Evolutionary conservation across 2,113 vertebrate species (phyloP).

Genomic region (Paramormyrops kingsleyae): DNA sequence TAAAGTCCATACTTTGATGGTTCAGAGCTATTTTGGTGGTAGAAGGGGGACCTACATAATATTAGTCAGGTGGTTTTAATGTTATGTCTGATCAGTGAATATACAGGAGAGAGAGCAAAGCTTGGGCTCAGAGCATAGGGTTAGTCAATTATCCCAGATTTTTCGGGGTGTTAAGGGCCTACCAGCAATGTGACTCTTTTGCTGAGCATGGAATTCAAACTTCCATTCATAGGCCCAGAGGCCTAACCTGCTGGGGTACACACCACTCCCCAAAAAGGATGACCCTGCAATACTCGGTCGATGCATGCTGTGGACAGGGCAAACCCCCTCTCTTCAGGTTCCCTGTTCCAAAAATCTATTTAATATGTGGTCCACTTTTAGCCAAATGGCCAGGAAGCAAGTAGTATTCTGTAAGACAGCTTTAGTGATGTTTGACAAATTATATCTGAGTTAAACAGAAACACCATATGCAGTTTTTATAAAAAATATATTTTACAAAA

Average conservation of each 20-base stretch:
- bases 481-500: slow-evolving; percentile 99
- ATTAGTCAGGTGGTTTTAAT: not conserved
- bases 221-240: not conserved
- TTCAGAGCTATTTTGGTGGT: too few species aligned
- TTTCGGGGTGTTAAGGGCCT: not conserved
- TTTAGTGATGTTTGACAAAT: not conserved
- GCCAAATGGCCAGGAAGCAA: not conserved
- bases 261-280: not conserved
- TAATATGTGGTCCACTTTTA: not conserved
- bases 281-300: not conserved
- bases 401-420: not conserved
- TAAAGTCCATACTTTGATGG: not conserved
- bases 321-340: not conserved
- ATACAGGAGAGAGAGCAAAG: not conserved
- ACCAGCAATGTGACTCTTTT: not conserved
- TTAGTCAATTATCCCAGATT: not conserved
- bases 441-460: not conserved
- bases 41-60: too few species aligned
- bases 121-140: not conserved
- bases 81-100: not conserved
- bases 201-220: not conserved
- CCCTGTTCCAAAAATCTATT: not conserved
- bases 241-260: not conserved
- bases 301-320: not conserved
- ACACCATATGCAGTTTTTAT: slow-evolving; percentile 76